phyloP scores from a whole-genome alignment of 1,140 invertebrate genomes.

The Diplogasteroides magnus region DNA sequence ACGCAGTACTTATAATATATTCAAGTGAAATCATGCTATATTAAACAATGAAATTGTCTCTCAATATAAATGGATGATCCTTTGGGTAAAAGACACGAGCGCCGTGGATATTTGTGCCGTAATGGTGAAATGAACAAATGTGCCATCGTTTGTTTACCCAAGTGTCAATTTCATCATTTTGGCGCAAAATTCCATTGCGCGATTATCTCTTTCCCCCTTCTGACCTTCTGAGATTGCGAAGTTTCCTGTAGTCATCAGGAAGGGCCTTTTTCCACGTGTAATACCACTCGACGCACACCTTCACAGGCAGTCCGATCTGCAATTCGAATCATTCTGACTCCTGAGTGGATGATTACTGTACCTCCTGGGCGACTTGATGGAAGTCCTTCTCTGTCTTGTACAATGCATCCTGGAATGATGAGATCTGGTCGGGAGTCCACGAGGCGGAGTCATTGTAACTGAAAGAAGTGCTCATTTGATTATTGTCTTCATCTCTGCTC shows the following conservation, averaged over 20 bases:
- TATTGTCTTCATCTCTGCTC: no score
- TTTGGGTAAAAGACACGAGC: no score
- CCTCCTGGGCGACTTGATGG: conserved; percentile 75
- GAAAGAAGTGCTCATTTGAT: no score
- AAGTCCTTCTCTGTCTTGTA: conserved; percentile 90
- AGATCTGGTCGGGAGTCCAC: conserved; percentile 80
- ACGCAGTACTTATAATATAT: no score
- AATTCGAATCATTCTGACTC: background rate
- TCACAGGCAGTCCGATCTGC: conserved; percentile 60
- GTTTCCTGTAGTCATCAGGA: conserved; percentile 59
- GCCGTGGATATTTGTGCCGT: no score
- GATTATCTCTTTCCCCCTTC: conserved; percentile 1
- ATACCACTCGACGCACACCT: conserved; percentile 94
- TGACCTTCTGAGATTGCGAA: conserved; percentile 57
- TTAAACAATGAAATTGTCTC: no score
- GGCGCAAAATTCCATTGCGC: no score
- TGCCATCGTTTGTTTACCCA: conserved; percentile 1
- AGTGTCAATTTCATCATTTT: no score
- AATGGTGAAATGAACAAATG: no score
- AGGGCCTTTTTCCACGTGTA: conserved; percentile 90
- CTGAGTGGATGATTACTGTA: no score
- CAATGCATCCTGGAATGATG: conserved; percentile 78
- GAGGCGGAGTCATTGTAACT: conserved; percentile 64
- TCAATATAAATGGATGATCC: no score
- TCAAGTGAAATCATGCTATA: no score